Conservation (phyloP, 92 coral and sea anemone genomes). For the Porites evermanni region DNA sequence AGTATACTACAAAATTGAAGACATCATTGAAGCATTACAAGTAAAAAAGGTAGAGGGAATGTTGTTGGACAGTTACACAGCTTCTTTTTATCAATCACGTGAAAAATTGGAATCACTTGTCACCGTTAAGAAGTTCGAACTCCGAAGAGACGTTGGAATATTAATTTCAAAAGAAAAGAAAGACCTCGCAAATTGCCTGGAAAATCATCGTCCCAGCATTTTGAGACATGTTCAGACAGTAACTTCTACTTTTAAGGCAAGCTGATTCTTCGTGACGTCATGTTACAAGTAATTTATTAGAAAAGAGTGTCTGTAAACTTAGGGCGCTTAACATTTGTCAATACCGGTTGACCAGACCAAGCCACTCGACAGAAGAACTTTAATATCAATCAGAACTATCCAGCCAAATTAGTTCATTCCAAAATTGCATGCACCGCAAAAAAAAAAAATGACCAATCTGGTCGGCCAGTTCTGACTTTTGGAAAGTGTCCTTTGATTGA, state of each 20-base stretch:
- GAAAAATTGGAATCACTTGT: conserved; percentile 5
- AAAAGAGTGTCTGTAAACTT: no score
- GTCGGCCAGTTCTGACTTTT: no score
- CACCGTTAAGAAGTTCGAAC: conserved; percentile 19
- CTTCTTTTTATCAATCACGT: conserved; percentile 13
- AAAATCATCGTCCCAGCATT: not conserved
- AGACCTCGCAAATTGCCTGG: not conserved
- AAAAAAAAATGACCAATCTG: no score
- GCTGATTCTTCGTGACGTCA: no score
- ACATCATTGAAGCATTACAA: conserved; percentile 7
- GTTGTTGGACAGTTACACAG: conserved; percentile 17
- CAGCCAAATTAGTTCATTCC: no score
- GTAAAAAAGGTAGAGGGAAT: conserved; percentile 13
- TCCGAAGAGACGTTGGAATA: conserved; percentile 13
- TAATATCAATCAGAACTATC: no score
- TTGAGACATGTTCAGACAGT: conserved; percentile 1
- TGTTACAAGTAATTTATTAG: no score
- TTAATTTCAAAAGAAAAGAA: not conserved
- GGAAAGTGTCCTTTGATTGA: no score
- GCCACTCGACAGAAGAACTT: no score
- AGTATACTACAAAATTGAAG: conserved; percentile 9
- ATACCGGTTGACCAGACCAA: no score
- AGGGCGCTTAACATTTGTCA: no score
- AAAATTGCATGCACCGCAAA: no score
- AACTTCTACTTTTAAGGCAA: not conserved